phyloP scores from a whole-genome alignment of 2,797 vertebrate species.

The Ataeniobius toweri region DNA sequence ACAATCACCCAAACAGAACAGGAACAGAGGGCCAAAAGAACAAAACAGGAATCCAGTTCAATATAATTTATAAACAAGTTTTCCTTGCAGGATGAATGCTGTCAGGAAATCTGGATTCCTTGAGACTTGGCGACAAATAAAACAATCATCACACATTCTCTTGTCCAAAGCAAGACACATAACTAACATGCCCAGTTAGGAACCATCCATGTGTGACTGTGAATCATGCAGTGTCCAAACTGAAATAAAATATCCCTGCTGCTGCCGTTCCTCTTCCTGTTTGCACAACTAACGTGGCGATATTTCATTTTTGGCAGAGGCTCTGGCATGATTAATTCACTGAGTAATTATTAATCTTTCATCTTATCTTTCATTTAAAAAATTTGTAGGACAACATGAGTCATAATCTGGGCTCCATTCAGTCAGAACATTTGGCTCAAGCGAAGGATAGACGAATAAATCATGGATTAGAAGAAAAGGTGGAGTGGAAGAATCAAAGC shows the following conservation, averaged over 20 bases:
- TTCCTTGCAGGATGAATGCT: background rate
- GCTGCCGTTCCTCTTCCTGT: background rate
- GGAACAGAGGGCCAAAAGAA: background rate
- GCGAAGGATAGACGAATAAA: background rate
- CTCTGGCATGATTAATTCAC: conserved; percentile 2
- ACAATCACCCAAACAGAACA: background rate
- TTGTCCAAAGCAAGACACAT: background rate
- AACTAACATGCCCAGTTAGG: background rate
- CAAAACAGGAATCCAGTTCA: background rate
- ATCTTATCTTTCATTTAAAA: background rate
- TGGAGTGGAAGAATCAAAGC: conserved; percentile 1
- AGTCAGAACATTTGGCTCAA: background rate
- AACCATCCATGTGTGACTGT: background rate
- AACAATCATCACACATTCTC: background rate
- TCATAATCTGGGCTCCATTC: background rate
- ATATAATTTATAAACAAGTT: background rate
- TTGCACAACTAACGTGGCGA: background rate
- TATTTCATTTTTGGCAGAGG: conserved; percentile 17
- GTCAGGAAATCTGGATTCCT: conserved; percentile 6
- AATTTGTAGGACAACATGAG: background rate
- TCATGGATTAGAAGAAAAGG: background rate
- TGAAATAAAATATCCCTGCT: background rate
- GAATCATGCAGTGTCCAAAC: conserved; percentile 9
- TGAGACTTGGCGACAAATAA: conserved; percentile 1
- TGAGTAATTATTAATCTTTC: conserved; percentile 12